Evolutionary conservation across 2,888 invertebrate species (phyloP).

Genomic region (Lepetodrilus schrolli): DNA sequence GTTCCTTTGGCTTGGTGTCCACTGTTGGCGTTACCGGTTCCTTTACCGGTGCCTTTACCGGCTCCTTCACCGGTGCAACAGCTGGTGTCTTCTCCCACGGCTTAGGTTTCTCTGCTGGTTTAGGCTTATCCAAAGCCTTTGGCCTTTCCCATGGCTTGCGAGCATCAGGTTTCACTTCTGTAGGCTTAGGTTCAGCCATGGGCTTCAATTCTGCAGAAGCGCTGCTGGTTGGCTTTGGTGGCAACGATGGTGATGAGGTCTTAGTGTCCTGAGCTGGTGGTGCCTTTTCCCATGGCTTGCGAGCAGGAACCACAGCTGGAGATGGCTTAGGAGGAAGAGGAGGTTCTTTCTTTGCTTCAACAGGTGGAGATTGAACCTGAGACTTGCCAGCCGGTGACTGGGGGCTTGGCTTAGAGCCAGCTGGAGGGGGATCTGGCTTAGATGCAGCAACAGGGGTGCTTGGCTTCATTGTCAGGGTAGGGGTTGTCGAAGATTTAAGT

Average conservation of each 20-base stretch:
- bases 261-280: not conserved
- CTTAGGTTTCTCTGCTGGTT: not conserved
- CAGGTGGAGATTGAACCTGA: too few species aligned
- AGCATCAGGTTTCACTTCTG: not conserved
- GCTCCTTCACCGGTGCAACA: not conserved
- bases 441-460: conserved; percentile 1
- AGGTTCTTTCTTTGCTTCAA: too few species aligned
- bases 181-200: not conserved
- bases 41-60: not conserved
- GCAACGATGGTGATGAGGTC: not conserved
- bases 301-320: not conserved
- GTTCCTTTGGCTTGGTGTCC: not conserved
- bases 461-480: not conserved
- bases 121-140: not conserved
- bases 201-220: not conserved
- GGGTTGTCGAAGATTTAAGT: not conserved
- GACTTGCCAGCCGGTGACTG: too few species aligned
- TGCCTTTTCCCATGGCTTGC: not conserved
- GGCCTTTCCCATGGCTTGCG: not conserved
- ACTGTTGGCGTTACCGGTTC: not conserved
- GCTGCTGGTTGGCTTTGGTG: not conserved
- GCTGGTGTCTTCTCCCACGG: not conserved
- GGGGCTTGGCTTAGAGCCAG: too few species aligned
- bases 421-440: not conserved
- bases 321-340: not conserved